These are phyloP conservation scores for Alitta virens DNA, from an alignment of 2,888 invertebrate genomes.

Conservation along the genomic window DNA sequence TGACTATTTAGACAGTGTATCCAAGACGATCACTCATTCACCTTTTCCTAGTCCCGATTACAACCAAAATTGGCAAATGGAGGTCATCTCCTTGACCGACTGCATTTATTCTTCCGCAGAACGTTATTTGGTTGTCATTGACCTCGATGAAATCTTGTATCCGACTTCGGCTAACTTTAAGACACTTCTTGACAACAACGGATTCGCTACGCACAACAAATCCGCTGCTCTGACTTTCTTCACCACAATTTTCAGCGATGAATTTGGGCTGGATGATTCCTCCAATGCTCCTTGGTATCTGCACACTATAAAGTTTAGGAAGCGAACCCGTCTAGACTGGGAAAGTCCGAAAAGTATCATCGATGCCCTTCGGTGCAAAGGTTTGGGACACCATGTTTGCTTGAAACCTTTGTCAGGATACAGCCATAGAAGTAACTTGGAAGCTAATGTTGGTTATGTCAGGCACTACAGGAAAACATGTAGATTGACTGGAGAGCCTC, in stretches of 20 bases:
- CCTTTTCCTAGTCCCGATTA: conserved; percentile 5
- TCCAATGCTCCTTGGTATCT: neutral
- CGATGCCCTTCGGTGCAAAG: neutral
- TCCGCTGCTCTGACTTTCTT: neutral
- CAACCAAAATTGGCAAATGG: conserved; percentile 11
- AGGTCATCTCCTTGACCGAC: conserved; percentile 11
- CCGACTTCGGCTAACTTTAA: neutral
- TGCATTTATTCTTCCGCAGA: conserved; percentile 4
- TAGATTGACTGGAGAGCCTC: conserved; percentile 13
- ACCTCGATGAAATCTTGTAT: conserved; percentile 9
- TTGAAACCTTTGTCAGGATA: neutral
- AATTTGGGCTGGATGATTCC: neutral
- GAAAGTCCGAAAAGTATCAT: conserved; percentile 13
- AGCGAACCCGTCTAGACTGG: conserved; percentile 8
- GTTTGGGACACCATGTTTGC: conserved; percentile 8
- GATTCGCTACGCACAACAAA: neutral
- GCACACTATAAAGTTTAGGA: conserved; percentile 4
- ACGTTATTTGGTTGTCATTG: neutral
- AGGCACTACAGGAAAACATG: conserved; percentile 5
- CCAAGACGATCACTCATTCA: neutral
- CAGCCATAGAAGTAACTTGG: neutral
- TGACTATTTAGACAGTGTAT: neutral
- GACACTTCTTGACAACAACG: neutral
- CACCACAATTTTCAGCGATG: conserved; percentile 9
- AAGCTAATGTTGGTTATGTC: conserved; percentile 2